Conservation (phyloP, 2,113 vertebrate genomes). For the Corythornis cristatus region DNA sequence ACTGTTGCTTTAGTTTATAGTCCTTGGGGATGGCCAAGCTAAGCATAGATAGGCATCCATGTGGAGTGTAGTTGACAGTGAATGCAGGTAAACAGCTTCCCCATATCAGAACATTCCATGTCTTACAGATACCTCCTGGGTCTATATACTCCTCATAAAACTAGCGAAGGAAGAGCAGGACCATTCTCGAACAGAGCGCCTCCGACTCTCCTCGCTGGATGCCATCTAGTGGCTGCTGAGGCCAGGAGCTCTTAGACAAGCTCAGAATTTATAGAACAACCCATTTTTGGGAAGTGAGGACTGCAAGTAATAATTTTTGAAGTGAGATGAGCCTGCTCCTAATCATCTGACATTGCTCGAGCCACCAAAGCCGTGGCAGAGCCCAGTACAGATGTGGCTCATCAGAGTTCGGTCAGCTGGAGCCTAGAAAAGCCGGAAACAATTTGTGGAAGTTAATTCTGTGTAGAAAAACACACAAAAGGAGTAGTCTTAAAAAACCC, state of each 20-base stretch:
- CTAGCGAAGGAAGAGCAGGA: not conserved
- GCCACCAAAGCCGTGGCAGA: not conserved
- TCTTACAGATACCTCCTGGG: not conserved
- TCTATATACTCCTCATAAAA: not conserved
- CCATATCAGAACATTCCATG: not conserved
- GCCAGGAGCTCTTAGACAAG: not conserved
- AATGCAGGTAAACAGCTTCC: not conserved
- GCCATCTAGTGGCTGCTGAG: not conserved
- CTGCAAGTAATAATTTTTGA: not conserved
- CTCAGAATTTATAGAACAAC: not conserved
- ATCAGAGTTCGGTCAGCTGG: not conserved
- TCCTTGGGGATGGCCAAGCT: not conserved
- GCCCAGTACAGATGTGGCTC: not conserved
- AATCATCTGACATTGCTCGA: not conserved
- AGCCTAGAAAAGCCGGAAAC: not conserved
- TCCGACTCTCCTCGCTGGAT: fast-evolving
- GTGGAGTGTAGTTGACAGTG: not conserved
- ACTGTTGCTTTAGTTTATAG: not conserved
- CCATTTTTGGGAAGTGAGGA: not conserved
- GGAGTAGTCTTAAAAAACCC: not conserved
- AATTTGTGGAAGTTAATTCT: not conserved
- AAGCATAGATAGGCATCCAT: not conserved
- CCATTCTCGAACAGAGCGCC: too few relatives aligned
- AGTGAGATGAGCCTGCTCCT: not conserved
- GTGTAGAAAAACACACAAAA: not conserved